These are phyloP conservation scores for Melanostigma gelatinosum DNA, from an alignment of 2,113 vertebrate species.

Conservation along the genomic window DNA sequence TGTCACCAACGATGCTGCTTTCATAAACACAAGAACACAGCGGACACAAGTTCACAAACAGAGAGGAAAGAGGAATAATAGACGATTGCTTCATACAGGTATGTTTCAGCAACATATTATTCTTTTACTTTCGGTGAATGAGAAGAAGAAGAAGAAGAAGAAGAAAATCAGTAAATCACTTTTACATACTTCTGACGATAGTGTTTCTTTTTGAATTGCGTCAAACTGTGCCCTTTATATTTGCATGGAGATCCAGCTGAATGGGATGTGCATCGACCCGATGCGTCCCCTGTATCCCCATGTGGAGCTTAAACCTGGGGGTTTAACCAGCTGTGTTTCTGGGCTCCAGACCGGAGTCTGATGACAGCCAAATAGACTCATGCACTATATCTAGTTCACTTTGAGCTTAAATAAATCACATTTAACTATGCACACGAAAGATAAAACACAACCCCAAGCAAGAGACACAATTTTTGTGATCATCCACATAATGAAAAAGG, in stretches of 20 bases:
- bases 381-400: conserved; percentile 23
- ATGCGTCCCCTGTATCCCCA: not conserved
- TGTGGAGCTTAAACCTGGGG: not conserved
- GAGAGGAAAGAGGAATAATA: not conserved
- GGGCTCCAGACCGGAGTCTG: conserved; percentile 29
- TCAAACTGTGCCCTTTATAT: not conserved
- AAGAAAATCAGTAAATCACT: not conserved
- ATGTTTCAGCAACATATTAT: conserved; percentile 16
- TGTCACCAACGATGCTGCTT: conserved; percentile 45
- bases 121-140: not conserved
- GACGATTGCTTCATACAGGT: conserved; percentile 45
- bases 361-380: conserved; percentile 16
- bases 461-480: not conserved
- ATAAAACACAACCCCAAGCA: not conserved
- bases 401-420: conserved; percentile 16
- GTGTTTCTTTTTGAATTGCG: not conserved
- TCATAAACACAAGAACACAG: conserved; percentile 58
- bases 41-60: conserved; percentile 16
- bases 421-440: not conserved
- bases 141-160: not conserved
- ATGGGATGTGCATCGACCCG: not conserved
- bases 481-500: not conserved
- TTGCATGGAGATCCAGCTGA: not conserved
- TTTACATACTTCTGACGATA: not conserved
- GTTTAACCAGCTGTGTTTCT: conserved; percentile 54